phyloP scores from a whole-genome alignment of 2,888 invertebrate species.

The Macrophya alboannulata region DNA sequence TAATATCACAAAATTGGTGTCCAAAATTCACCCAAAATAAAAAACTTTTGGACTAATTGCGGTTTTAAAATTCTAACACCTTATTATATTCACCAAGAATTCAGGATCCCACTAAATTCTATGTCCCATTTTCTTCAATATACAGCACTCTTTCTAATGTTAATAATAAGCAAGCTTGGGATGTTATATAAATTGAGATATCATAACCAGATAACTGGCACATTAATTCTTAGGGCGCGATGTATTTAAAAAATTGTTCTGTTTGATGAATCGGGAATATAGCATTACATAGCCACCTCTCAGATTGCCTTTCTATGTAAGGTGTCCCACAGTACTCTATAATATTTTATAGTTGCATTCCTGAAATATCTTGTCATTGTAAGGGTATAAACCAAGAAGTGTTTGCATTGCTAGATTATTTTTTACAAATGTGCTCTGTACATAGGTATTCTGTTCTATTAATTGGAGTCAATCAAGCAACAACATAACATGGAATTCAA shows the following conservation, averaged over 20 bases:
- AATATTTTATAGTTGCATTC: constrained; percentile 14
- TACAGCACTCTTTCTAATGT: constrained; percentile 38
- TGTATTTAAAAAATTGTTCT: constrained; percentile 1
- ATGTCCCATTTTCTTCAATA: background rate
- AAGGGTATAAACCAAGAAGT: background rate
- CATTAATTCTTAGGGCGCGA: constrained; percentile 2
- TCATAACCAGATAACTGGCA: background rate
- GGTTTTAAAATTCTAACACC: background rate
- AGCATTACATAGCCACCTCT: background rate
- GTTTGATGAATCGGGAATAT: background rate
- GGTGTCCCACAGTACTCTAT: background rate
- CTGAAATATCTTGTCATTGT: background rate
- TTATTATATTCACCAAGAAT: background rate
- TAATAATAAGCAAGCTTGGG: constrained; percentile 10
- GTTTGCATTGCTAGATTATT: background rate
- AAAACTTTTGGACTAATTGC: background rate
- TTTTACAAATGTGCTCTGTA: background rate
- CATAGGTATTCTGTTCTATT: background rate
- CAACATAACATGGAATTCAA: background rate
- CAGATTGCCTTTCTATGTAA: background rate
- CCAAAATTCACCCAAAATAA: background rate
- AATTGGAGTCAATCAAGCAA: background rate
- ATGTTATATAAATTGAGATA: constrained; percentile 1
- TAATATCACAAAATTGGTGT: constrained; percentile 12
- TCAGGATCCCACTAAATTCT: background rate